Evolutionary conservation across 2,113 vertebrate genomes (phyloP), one percentile per base, ranked within the genome.

Genomic region (Mystacornis crossleyi): DNA sequence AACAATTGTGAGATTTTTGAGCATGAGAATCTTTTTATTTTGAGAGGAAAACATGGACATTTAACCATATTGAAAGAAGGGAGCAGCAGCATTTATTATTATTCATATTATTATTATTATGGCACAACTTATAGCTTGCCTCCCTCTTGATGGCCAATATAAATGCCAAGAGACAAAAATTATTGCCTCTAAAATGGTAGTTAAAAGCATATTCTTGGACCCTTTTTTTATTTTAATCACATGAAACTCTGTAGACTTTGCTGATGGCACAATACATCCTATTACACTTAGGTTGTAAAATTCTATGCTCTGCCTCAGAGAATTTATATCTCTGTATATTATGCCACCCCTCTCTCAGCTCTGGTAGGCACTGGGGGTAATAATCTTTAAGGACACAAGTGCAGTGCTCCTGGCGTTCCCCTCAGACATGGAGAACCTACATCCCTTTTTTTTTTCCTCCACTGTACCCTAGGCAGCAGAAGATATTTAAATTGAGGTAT

Each of bases 191-290:
- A 97, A 97, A 97, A 98, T 95, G 96, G 95, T 96, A 97, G 95
- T 98, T 98, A 98, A 97, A 97, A 95, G 96, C 96, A 97, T 96
- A 97, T 97, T 97, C 95, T 97, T 96, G 93, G 90, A 94, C 89
- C 47, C 31, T 87, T 97, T 97, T 97, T 95, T 97, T 93, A 97
- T 98, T 98, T 98, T 97, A 97, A 98, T 98, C 98, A 97, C 86
- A 98, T 79, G 95, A 95, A 96, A 94, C 95, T 96, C 95, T 64
- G 91, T 96, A 97, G 97, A 97, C 97, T 98, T 98, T 97, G 90
- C 97, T 98, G 97, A 98, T 96, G 94, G 97, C 97, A 97, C 93
- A 96, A 98, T 98, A 96, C 93, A 98, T 98, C 95, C 97, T 98
- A 97, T 97, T 97, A 97, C 95, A 90, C 82, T 97, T 96, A 93